Percentiles rank a stretch among this genome's conserved stretches.
These are phyloP conservation scores for Plumapathes pennacea DNA, from an alignment of 92 coral and sea anemone species.

Conservation along the genomic window DNA sequence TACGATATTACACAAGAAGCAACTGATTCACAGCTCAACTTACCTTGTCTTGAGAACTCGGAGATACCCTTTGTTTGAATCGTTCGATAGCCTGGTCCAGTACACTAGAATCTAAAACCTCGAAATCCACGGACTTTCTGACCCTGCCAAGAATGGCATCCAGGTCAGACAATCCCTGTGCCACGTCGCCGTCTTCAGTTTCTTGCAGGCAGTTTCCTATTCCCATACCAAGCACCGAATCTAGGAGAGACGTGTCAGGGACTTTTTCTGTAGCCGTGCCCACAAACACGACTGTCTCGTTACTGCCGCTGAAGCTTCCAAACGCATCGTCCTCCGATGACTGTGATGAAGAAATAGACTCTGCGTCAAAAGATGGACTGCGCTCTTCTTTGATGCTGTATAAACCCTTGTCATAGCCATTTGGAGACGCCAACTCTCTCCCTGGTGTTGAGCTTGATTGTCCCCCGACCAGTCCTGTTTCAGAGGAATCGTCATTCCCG, in stretches of 20 bases:
- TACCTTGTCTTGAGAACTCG: conserved; percentile 57
- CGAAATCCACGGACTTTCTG: conserved; percentile 62
- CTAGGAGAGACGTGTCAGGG: conserved; percentile 17
- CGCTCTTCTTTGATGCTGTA: too few species aligned
- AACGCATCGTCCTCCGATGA: conserved; percentile 71
- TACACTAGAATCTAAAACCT: conserved; percentile 67
- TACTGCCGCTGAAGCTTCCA: conserved; percentile 59
- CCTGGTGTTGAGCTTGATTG: neutral
- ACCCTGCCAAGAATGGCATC: conserved; percentile 69
- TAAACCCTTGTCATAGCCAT: too few species aligned
- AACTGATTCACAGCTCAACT: too few species aligned
- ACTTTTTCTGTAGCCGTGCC: conserved; percentile 31
- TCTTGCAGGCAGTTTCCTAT: neutral
- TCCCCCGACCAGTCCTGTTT: neutral
- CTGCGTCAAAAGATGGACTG: too few species aligned
- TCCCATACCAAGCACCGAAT: conserved; percentile 8
- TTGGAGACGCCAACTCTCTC: too few species aligned
- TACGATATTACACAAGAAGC: too few species aligned
- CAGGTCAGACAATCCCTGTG: conserved; percentile 49
- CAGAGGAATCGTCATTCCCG: too few species aligned
- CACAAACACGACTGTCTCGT: conserved; percentile 68
- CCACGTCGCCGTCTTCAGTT: neutral
- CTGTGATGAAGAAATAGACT: conserved; percentile 59
- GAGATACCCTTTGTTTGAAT: conserved; percentile 74
- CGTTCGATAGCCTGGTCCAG: conserved; percentile 90